Base-by-base conservation (phyloP, 1,140 invertebrate species). In the Varroa destructor region DNA sequence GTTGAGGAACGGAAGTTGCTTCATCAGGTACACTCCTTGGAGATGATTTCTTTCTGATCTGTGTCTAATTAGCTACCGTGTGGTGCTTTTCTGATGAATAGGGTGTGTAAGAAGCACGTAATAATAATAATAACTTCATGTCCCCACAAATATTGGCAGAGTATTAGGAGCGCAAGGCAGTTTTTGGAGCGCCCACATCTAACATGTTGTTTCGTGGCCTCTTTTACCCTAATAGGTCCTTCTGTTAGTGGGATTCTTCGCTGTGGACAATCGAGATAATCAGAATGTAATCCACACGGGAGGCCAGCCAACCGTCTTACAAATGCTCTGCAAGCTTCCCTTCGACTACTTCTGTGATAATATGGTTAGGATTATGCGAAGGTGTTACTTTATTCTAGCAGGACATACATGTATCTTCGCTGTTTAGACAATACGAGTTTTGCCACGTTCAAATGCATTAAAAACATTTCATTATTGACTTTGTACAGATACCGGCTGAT, bases 261-360 rank as follows among this genome's bases (percentile, higher is more conserved):
- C 88, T 37, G 84, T 89, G 5, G 84, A 86, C 58, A 88, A 90
- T 79, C 78, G 82, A 25, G 88, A 90, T 73, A 91, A 93, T 81
- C 89, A 92, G 87, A 83, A 84, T 78, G 81, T 89, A 40, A 85
- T 89, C 75, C 88, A 91, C 77, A 89, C 86, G 75, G 91, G 86
- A 64, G 88, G 86, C 78, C 85, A 86, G 67, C 89, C 86, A 40
- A 92, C 89, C 43, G 89, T 94, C 70, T 83, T 96, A 1, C 90
- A 93, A 78, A 90, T 91, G 76, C 81, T 95, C n/a, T 93, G 90
- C 78, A 87, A 85, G 1, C 80, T 95, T 73, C 90, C 93, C 1
- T 91, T 93, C 78, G 86, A 87, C 58, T 95, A 92, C 82, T 91
- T 94, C 79, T 88, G 88, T 58, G 88, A 91, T 67, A 67, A 67